A percentile compares a stretch with the other conserved stretches of the same genome.
phyloP scores from a whole-genome alignment of 2,113 vertebrate species.

The Ptilorrhoa leucosticta region DNA sequence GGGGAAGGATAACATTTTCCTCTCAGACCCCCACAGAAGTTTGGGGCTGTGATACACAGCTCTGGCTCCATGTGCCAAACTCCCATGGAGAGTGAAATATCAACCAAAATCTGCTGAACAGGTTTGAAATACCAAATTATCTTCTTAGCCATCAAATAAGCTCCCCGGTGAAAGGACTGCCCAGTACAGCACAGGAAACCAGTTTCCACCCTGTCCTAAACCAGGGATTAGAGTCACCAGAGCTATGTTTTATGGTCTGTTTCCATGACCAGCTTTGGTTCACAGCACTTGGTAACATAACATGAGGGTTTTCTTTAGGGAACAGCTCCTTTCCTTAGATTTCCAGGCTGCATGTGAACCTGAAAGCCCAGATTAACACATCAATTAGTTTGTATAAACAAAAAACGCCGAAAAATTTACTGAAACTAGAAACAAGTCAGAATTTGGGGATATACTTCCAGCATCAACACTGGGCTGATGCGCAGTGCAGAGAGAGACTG shows the following conservation, averaged over 20 bases:
- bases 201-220: not conserved
- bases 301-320: not conserved
- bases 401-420: not conserved
- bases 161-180: not conserved
- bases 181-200: not conserved
- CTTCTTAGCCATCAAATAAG: not conserved
- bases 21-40: not conserved
- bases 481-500: not conserved
- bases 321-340: not conserved
- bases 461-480: accelerated
- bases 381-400: not conserved
- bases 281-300: not conserved
- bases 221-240: not conserved
- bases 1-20: not conserved
- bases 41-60: not conserved
- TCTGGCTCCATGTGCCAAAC: not conserved
- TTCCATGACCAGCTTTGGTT: not conserved
- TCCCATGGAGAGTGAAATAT: not conserved
- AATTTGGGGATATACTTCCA: accelerated
- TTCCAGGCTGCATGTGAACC: not conserved
- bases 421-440: not conserved
- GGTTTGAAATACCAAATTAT: not conserved
- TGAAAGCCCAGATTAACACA: not conserved
- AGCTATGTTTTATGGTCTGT: not conserved
- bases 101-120: not conserved